A percentile compares a stretch with the other conserved stretches of the same genome.
Evolutionary conservation across 2,888 invertebrate species (phyloP).

Genomic region (Silvanus unidentatus): DNA sequence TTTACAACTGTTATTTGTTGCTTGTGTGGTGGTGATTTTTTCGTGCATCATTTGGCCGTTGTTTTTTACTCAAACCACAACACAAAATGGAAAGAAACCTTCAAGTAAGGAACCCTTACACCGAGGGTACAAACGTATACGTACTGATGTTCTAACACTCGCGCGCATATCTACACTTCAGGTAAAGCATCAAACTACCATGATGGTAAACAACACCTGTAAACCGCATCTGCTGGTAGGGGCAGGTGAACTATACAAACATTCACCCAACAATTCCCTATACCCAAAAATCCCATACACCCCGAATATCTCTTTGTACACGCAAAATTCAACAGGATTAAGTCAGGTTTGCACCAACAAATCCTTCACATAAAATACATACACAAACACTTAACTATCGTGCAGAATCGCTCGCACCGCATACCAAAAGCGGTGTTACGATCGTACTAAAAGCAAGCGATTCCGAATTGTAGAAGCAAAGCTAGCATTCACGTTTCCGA

Average conservation of each 20-base stretch:
- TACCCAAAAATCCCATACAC: not conserved
- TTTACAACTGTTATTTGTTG: conserved; percentile 19
- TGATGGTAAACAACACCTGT: not conserved
- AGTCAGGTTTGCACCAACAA: too few species aligned
- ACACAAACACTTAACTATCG: not conserved
- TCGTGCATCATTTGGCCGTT: conserved; percentile 36
- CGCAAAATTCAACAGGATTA: not conserved
- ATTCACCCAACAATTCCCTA: not conserved
- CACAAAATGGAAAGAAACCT: conserved; percentile 21
- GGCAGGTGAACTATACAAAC: too few species aligned
- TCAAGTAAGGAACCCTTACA: too few species aligned
- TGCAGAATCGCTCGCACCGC: not conserved
- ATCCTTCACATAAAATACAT: not conserved
- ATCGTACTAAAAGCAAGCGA: conserved; percentile 28
- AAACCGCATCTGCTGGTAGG: not conserved
- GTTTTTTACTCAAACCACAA: conserved; percentile 8
- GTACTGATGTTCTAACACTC: too few species aligned
- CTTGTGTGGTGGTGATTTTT: conserved; percentile 24
- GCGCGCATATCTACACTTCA: not conserved
- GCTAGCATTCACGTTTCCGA: conserved; percentile 26
- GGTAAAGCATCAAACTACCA: not conserved
- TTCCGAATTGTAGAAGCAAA: conserved; percentile 9
- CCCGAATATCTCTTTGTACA: too few species aligned
- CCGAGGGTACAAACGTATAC: too few species aligned
- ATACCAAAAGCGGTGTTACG: conserved; percentile 14